A percentile compares a stretch with the other conserved stretches of the same genome.
These are phyloP conservation scores for Xiphias gladius DNA, from an alignment of 2,113 vertebrate genomes.

Conservation along the genomic window DNA sequence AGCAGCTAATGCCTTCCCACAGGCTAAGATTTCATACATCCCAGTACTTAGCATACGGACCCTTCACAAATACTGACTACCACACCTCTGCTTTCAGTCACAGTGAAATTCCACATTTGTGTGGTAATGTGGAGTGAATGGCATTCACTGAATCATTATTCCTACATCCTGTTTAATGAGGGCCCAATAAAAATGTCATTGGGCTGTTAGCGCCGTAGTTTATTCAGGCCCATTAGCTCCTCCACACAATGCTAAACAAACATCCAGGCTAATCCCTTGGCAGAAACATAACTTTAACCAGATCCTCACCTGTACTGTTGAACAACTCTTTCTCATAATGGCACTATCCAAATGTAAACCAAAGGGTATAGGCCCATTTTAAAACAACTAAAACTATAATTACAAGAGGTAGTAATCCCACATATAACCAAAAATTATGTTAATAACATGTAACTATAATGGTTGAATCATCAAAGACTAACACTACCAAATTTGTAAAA, in stretches of 20 bases:
- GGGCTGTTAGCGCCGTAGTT: not conserved
- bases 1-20: conserved; percentile 1
- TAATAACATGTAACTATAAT: too few species aligned
- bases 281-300: conserved; percentile 21
- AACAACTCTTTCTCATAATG: not conserved
- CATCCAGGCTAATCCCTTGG: not conserved
- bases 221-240: conserved; percentile 30
- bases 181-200: conserved; percentile 41
- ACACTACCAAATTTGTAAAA: too few species aligned
- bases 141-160: conserved; percentile 31
- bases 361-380: not conserved
- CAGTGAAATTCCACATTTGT: not conserved
- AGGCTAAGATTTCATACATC: not conserved
- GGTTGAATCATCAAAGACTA: too few species aligned
- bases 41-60: not conserved
- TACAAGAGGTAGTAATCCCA: too few species aligned
- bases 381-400: not conserved
- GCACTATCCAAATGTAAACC: not conserved
- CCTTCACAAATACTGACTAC: not conserved
- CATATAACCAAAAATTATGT: too few species aligned
- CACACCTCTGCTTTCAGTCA: conserved; percentile 13
- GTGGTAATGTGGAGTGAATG: conserved; percentile 11
- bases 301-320: not conserved
- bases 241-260: conserved; percentile 21
- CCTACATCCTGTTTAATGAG: conserved; percentile 44